These are phyloP conservation scores for Acrocephalus kingi DNA, from an alignment of 2,113 vertebrate genomes.

Conservation along the genomic window DNA sequence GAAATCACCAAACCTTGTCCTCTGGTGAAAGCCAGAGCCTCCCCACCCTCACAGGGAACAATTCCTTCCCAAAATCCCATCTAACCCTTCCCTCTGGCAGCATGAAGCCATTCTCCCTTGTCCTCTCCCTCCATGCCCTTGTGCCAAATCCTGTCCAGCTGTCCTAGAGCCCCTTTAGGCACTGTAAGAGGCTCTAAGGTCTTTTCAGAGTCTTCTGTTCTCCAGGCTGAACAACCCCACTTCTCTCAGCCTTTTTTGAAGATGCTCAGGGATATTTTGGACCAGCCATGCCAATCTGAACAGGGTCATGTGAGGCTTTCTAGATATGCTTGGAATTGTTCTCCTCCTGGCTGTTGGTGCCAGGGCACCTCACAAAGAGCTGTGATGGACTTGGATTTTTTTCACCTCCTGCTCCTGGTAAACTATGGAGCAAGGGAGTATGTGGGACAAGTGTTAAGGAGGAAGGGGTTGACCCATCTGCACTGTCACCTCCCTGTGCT, in stretches of 20 bases:
- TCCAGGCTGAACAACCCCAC: not conserved
- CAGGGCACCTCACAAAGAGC: not conserved
- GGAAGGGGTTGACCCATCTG: fast-evolving
- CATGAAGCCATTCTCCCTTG: not conserved
- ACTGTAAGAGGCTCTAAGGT: not conserved
- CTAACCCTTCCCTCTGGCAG: not conserved
- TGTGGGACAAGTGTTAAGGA: not conserved
- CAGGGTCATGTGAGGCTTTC: fast-evolving
- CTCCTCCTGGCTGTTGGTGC: not conserved
- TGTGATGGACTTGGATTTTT: not conserved
- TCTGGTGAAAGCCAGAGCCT: not conserved
- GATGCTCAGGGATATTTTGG: not conserved
- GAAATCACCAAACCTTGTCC: not conserved
- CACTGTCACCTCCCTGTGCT: not conserved
- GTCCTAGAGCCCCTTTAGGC: not conserved
- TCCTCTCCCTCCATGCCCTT: not conserved
- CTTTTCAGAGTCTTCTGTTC: not conserved
- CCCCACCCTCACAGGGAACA: not conserved
- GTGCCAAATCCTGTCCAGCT: not conserved
- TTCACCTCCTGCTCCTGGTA: not conserved
- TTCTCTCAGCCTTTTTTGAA: not conserved
- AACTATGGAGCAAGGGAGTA: fast-evolving
- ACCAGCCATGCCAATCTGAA: not conserved
- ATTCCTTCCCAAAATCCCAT: not conserved
- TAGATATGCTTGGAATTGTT: not conserved